Conservation (phyloP, 1,140 invertebrate species). For the Marisa cornuarietis region DNA sequence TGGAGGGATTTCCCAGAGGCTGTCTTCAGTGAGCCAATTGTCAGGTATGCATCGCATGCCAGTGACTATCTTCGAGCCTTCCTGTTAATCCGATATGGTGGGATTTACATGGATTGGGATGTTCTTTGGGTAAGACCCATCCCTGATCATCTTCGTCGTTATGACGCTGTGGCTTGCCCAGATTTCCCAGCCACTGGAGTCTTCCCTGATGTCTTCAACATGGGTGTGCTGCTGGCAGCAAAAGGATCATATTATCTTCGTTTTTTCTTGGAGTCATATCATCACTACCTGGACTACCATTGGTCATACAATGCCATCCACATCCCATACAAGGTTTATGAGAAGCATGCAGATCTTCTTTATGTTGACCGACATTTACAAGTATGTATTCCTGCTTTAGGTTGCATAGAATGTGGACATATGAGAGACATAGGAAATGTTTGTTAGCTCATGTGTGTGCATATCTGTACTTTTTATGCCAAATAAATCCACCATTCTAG, state of each 20-base stretch:
- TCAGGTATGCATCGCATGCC: slow-evolving; percentile 36
- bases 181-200: slow-evolving; percentile 36
- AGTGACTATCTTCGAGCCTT: slow-evolving; percentile 43
- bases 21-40: slow-evolving; percentile 37
- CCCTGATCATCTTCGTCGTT: slow-evolving; percentile 20
- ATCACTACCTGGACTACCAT: slow-evolving; percentile 36
- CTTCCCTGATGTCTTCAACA: slow-evolving; percentile 45
- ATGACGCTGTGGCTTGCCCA: slow-evolving; percentile 28
- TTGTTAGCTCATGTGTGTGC: too few relatives aligned
- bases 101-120: slow-evolving; percentile 46
- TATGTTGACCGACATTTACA: slow-evolving; percentile 40
- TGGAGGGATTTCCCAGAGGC: slow-evolving; percentile 31
- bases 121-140: slow-evolving; percentile 39
- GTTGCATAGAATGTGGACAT: background rate
- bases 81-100: slow-evolving; percentile 42
- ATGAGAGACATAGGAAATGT: too few relatives aligned
- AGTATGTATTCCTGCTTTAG: slow-evolving; percentile 14
- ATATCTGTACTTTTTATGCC: too few relatives aligned
- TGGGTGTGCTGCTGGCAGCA: slow-evolving; percentile 36
- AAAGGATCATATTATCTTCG: slow-evolving; percentile 35
- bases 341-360: slow-evolving; percentile 35
- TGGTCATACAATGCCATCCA: slow-evolving; percentile 46
- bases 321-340: slow-evolving; percentile 46
- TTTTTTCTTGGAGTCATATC: slow-evolving; percentile 37
- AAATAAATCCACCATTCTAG: too few relatives aligned